phyloP scores from a whole-genome alignment of 1,140 invertebrate genomes.

The Tetramorium parvispinum region DNA sequence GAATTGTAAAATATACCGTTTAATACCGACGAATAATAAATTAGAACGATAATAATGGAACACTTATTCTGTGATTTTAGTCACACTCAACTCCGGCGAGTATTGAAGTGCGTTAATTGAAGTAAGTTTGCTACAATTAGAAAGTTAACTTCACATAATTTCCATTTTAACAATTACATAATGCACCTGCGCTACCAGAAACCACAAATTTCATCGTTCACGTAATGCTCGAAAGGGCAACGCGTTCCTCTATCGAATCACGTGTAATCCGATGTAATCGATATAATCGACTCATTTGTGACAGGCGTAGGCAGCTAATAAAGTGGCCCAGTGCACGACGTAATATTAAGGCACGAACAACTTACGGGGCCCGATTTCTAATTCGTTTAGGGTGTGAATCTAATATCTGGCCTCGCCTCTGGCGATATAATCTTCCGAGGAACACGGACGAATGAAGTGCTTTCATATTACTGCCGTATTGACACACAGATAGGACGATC shows the following conservation, averaged over 20 bases:
- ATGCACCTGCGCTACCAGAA: background rate
- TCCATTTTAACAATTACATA: conserved; percentile 51
- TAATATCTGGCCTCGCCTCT: background rate
- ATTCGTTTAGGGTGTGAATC: conserved; percentile 16
- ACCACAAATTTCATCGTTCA: conserved; percentile 44
- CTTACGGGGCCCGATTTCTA: conserved; percentile 25
- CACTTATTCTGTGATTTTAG: background rate
- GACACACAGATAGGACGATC: background rate
- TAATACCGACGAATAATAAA: background rate
- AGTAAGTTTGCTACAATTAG: conserved; percentile 14
- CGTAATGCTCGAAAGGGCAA: conserved; percentile 47
- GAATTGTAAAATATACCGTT: background rate
- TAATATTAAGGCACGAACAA: background rate
- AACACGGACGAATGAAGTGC: background rate
- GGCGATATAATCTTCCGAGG: background rate
- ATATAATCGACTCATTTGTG: conserved; percentile 25
- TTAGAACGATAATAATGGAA: background rate
- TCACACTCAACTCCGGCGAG: background rate
- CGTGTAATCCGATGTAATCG: conserved; percentile 13
- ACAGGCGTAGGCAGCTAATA: conserved; percentile 16
- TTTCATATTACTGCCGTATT: background rate
- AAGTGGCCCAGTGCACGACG: background rate
- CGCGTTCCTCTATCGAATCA: conserved; percentile 2
- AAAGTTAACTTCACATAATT: conserved; percentile 31
- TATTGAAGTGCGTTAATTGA: background rate